phyloP scores from a whole-genome alignment of 2,888 invertebrate species.

The Melanophora roralis region DNA sequence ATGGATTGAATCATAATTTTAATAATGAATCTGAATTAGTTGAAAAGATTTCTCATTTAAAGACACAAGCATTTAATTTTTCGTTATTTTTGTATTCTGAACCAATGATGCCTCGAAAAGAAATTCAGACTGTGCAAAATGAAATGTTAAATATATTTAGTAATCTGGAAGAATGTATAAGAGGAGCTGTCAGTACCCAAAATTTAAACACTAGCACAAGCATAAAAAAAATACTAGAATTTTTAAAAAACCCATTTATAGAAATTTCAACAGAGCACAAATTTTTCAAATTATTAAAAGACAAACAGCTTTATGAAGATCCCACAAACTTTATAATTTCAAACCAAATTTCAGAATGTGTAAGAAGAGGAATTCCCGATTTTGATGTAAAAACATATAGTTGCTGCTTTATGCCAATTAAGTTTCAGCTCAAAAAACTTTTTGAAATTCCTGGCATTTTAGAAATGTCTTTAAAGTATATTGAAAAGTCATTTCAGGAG shows the following conservation, averaged over 20 bases:
- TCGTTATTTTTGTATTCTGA: constrained; percentile 30
- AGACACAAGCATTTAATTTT: constrained; percentile 23
- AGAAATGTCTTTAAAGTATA: constrained; percentile 24
- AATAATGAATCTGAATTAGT: neutral
- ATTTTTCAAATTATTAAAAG: constrained; percentile 44
- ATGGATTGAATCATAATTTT: neutral
- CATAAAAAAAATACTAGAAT: neutral
- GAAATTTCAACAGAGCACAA: constrained; percentile 39
- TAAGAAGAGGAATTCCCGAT: constrained; percentile 7
- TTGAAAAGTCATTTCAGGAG: constrained; percentile 13
- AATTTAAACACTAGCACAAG: no score
- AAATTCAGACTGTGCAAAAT: constrained; percentile 36
- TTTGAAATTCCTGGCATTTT: constrained; percentile 33
- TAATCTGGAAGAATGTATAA: constrained; percentile 30
- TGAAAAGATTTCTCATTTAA: constrained; percentile 27
- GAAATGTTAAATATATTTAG: constrained; percentile 27
- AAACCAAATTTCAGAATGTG: constrained; percentile 9
- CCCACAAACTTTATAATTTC: neutral
- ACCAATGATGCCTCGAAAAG: constrained; percentile 32
- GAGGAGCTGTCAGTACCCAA: no score
- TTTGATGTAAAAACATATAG: constrained; percentile 27
- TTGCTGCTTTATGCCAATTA: constrained; percentile 25
- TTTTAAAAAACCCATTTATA: constrained; percentile 18
- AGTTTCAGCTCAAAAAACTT: constrained; percentile 41
- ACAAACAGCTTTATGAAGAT: constrained; percentile 17